Conservation (phyloP, 2,113 vertebrate genomes). For the Sceloporus tristichus region DNA sequence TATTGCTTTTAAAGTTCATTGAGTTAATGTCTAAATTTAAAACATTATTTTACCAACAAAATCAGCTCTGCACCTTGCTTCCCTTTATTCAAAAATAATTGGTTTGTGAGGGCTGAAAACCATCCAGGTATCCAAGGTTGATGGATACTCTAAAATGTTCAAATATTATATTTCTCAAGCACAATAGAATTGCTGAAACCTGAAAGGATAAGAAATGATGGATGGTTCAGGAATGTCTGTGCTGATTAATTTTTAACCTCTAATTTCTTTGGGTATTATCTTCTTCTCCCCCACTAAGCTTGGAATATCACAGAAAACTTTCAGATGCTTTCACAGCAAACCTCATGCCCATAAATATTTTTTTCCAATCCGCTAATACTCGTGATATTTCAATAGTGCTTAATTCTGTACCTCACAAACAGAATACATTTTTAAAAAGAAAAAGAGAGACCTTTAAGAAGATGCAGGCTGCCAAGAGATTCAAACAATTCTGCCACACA, state of each 20-base stretch:
- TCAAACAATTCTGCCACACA: neutral
- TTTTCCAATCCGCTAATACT: neutral
- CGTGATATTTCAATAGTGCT: neutral
- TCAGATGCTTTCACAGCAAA: slow-evolving; percentile 19
- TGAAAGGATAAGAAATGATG: slow-evolving; percentile 63
- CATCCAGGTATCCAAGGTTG: slow-evolving; percentile 68
- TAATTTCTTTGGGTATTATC: slow-evolving; percentile 46
- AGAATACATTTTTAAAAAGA: neutral
- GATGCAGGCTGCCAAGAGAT: neutral
- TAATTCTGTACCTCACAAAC: neutral
- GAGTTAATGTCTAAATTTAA: slow-evolving; percentile 48
- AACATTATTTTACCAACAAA: slow-evolving; percentile 61
- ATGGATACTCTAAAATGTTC: slow-evolving; percentile 69
- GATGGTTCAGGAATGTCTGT: slow-evolving; percentile 58
- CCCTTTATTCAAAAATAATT: slow-evolving; percentile 71
- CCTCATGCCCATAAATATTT: neutral
- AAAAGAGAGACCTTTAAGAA: neutral
- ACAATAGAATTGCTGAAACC: slow-evolving; percentile 66
- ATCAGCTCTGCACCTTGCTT: slow-evolving; percentile 66
- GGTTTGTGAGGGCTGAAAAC: slow-evolving; percentile 70
- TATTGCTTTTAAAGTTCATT: slow-evolving; percentile 51
- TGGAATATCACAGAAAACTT: slow-evolving; percentile 38
- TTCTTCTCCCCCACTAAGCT: slow-evolving; percentile 37
- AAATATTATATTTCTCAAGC: slow-evolving; percentile 66
- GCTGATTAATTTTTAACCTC: slow-evolving; percentile 56